Conservation (phyloP, 53 echinoderm and acorn worm species). For the Arbacia lixula region DNA sequence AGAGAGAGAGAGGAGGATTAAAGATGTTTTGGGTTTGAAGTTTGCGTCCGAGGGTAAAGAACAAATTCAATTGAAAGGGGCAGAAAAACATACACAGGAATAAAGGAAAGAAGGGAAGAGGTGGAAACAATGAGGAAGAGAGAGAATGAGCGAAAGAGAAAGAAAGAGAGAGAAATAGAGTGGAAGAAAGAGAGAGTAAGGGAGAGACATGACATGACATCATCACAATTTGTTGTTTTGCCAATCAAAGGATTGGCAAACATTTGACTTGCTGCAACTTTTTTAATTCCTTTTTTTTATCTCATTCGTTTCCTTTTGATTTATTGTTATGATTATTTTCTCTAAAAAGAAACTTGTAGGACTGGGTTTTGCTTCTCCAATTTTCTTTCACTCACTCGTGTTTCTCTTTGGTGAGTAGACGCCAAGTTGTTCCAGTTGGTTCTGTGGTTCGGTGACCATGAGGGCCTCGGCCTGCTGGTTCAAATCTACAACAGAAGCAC, state of each 20-base stretch:
- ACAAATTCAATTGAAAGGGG: too few species aligned
- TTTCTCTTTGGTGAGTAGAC: constrained; percentile 4
- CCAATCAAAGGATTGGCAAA: too few species aligned
- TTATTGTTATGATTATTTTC: not conserved
- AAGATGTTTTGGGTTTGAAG: not conserved
- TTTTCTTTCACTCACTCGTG: constrained; percentile 16
- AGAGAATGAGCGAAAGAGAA: not conserved
- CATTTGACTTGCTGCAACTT: not conserved
- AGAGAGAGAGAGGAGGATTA: not conserved
- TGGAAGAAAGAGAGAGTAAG: not conserved
- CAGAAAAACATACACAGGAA: too few species aligned
- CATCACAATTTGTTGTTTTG: too few species aligned
- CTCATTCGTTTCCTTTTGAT: not conserved
- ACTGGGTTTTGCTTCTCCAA: not conserved
- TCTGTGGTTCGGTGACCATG: constrained; percentile 65
- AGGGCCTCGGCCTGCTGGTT: constrained; percentile 68
- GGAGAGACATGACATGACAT: not conserved
- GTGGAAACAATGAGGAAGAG: not conserved
- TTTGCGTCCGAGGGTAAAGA: too few species aligned
- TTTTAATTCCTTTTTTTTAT: not conserved
- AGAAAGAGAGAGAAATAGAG: not conserved
- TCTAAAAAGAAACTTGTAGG: not conserved
- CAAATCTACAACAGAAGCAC: constrained; percentile 65
- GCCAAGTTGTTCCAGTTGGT: constrained; percentile 60
- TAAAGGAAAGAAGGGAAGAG: not conserved